phyloP scores from a whole-genome alignment of 2,113 vertebrate species.

The Petaurus breviceps region DNA sequence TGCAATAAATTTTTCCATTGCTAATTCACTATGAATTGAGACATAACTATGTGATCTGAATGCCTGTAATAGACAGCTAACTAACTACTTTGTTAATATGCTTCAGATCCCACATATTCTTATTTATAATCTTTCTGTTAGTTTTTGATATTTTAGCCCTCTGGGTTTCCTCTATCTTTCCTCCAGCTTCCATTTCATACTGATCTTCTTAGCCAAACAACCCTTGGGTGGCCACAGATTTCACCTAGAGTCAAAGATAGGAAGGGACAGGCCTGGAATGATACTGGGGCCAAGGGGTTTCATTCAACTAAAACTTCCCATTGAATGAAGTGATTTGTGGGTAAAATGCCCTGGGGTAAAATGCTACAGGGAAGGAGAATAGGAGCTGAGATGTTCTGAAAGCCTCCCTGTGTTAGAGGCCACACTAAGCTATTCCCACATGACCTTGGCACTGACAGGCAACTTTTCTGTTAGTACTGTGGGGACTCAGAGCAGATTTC shows the following conservation, averaged over 20 bases:
- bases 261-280: background rate
- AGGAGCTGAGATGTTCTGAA: conserved; percentile 13
- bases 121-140: conserved; percentile 45
- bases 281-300: background rate
- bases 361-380: background rate
- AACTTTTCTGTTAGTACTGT: background rate
- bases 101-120: conserved; percentile 39
- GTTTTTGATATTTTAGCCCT: conserved; percentile 38
- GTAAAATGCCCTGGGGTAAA: conserved; percentile 30
- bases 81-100: conserved; percentile 25
- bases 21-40: conserved; percentile 61
- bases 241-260: conserved; percentile 23
- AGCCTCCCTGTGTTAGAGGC: background rate
- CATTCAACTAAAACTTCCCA: background rate
- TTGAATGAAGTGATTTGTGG: background rate
- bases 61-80: conserved; percentile 52
- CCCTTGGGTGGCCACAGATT: background rate
- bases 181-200: conserved; percentile 24
- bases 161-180: conserved; percentile 18
- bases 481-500: background rate
- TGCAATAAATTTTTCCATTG: conserved; percentile 52
- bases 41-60: conserved; percentile 51
- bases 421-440: background rate
- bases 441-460: background rate
- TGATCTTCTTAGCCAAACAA: conserved; percentile 22